Evolutionary conservation across 2,888 invertebrate species (phyloP).

Genomic region (Cremastinae sp.): DNA sequence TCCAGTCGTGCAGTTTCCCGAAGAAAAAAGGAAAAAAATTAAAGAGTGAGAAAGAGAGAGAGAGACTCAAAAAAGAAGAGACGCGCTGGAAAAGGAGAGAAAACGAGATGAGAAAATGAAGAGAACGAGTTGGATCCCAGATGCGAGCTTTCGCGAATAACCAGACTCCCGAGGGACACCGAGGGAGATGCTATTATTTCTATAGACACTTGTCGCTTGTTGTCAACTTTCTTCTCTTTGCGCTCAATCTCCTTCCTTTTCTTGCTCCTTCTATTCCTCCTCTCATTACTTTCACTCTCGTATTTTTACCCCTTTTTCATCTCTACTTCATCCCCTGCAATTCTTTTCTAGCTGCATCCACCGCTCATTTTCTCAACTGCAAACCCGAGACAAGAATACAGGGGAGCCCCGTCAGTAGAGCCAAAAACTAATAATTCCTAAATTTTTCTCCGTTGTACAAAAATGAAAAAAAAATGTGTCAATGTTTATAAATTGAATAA

Average conservation of each 20-base stretch:
- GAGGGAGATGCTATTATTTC: slow-evolving; percentile 72
- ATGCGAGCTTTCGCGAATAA: slow-evolving; percentile 59
- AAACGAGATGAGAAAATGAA: slow-evolving; percentile 44
- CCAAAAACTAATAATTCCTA: too few species aligned
- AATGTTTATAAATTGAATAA: too few species aligned
- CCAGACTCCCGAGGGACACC: slow-evolving; percentile 59
- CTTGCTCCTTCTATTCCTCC: slow-evolving; percentile 54
- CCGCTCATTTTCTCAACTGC: slow-evolving; percentile 57
- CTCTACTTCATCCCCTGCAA: slow-evolving; percentile 44
- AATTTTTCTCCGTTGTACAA: too few species aligned
- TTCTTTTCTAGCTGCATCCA: slow-evolving; percentile 17
- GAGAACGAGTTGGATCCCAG: slow-evolving; percentile 46
- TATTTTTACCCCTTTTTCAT: slow-evolving; percentile 36
- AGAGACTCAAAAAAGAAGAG: neutral
- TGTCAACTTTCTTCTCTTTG: slow-evolving; percentile 60
- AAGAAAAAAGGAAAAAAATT: neutral
- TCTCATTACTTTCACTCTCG: slow-evolving; percentile 34
- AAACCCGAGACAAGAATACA: slow-evolving; percentile 30
- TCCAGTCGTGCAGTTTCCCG: slow-evolving; percentile 32
- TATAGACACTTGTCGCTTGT: slow-evolving; percentile 73
- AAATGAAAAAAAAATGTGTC: too few species aligned
- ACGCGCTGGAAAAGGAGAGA: slow-evolving; percentile 9
- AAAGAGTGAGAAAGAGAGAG: slow-evolving; percentile 3
- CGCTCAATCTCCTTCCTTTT: slow-evolving; percentile 55
- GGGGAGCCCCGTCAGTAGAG: too few species aligned